Evolutionary conservation across 1,140 invertebrate genomes (phyloP).

Genomic region (Rhagoletis zephyria): DNA sequence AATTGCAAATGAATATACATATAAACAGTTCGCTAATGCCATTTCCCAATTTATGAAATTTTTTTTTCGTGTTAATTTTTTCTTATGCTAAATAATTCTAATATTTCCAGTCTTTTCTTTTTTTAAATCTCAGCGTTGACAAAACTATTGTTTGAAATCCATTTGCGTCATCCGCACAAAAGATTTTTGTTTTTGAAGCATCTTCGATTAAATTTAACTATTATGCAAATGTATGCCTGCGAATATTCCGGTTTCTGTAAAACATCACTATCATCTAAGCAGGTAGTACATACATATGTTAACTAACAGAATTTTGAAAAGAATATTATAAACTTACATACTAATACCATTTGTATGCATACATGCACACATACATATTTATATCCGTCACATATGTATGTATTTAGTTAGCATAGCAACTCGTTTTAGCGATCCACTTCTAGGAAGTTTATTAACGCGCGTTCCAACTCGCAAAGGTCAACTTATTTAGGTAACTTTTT

Average conservation of each 20-base stretch:
- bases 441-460: too few relatives aligned
- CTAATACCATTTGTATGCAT: neutral
- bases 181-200: neutral
- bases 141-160: neutral
- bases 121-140: neutral
- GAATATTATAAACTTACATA: neutral
- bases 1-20: too few relatives aligned
- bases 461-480: neutral
- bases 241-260: neutral
- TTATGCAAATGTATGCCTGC: slow-evolving; percentile 26
- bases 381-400: neutral
- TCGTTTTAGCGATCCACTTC: neutral
- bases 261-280: neutral
- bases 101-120: neutral
- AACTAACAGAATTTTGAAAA: neutral
- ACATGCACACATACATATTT: neutral
- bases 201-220: slow-evolving; percentile 5
- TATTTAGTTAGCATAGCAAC: slow-evolving; percentile 13
- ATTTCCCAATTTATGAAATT: too few relatives aligned
- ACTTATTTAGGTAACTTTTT: neutral
- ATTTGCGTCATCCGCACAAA: neutral
- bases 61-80: neutral
- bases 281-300: neutral
- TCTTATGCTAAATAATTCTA: slow-evolving; percentile 21
- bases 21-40: too few relatives aligned